phyloP scores from a whole-genome alignment of 2,888 invertebrate species.

The Dermolepida albohirtum region DNA sequence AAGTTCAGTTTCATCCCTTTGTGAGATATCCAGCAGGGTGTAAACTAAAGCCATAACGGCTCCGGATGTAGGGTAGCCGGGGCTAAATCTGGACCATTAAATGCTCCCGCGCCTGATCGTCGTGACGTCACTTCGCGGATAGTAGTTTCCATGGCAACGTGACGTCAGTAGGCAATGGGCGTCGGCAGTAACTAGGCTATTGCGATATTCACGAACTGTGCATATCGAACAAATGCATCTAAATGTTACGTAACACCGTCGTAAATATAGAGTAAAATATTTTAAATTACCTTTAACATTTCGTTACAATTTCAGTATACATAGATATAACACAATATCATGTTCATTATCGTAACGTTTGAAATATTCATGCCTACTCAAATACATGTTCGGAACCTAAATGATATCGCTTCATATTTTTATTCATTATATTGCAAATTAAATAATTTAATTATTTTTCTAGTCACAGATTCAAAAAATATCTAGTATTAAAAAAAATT shows the following conservation, averaged over 20 bases:
- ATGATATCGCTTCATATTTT: no score
- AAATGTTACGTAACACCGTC: conserved; percentile 1
- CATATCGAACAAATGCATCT: conserved; percentile 40
- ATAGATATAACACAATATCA: no score
- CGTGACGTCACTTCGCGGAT: conserved; percentile 50
- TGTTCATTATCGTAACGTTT: no score
- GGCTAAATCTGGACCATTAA: conserved; percentile 52
- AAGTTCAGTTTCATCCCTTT: conserved; percentile 40
- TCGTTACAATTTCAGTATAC: no score
- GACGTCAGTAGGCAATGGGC: conserved; percentile 48
- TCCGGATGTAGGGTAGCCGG: conserved; percentile 49
- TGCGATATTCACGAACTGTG: conserved; percentile 34
- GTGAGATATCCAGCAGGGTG: conserved; percentile 44
- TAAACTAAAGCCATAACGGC: conserved; percentile 46
- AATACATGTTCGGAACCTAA: no score
- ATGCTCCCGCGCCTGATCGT: conserved; percentile 47
- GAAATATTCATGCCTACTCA: no score
- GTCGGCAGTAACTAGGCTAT: conserved; percentile 44
- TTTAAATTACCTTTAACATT: conserved; percentile 2
- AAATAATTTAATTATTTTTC: no score
- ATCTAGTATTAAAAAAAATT: background rate
- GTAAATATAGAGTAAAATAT: background rate
- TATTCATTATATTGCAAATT: no score
- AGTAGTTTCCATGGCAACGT: conserved; percentile 47
- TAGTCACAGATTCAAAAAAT: no score